These are phyloP conservation scores for Diabrotica virgifera DNA, from an alignment of 1,140 invertebrate genomes.

Conservation along the genomic window DNA sequence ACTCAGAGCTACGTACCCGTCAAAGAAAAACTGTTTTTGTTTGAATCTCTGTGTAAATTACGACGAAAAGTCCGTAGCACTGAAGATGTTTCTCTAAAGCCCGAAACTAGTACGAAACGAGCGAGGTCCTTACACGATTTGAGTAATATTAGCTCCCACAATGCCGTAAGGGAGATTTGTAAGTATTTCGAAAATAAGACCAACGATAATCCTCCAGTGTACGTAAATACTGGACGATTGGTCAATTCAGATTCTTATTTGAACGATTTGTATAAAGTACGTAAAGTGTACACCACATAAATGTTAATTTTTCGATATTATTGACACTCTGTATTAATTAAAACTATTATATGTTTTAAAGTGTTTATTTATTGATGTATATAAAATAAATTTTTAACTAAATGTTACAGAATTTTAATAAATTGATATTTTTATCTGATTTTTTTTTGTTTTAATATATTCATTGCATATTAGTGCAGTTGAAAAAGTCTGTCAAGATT, in stretches of 20 bases:
- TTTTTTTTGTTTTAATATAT: not conserved
- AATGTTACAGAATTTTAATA: conserved; percentile 8
- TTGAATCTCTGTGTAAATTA: conserved; percentile 57
- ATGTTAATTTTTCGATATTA: too few species aligned
- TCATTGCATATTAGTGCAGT: too few species aligned
- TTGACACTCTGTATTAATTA: too few species aligned
- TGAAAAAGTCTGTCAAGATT: too few species aligned
- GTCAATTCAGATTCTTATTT: conserved; percentile 14
- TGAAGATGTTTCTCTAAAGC: conserved; percentile 50
- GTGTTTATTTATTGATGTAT: conserved; percentile 8
- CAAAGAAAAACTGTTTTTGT: conserved; percentile 58
- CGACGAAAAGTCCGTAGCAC: conserved; percentile 54
- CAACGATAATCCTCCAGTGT: not conserved
- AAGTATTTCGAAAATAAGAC: conserved; percentile 56
- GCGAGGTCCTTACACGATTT: conserved; percentile 60
- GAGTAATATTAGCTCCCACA: conserved; percentile 45
- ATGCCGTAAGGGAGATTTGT: conserved; percentile 59
- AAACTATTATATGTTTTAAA: not conserved
- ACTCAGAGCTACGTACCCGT: conserved; percentile 60
- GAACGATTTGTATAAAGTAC: conserved; percentile 16
- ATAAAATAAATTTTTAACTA: not conserved
- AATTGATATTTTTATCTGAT: not conserved
- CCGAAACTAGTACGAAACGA: conserved; percentile 50
- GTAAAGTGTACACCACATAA: conserved; percentile 19
- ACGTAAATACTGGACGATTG: not conserved